Conservation (phyloP, 2,113 vertebrate species). For the Scatophagus argus region DNA sequence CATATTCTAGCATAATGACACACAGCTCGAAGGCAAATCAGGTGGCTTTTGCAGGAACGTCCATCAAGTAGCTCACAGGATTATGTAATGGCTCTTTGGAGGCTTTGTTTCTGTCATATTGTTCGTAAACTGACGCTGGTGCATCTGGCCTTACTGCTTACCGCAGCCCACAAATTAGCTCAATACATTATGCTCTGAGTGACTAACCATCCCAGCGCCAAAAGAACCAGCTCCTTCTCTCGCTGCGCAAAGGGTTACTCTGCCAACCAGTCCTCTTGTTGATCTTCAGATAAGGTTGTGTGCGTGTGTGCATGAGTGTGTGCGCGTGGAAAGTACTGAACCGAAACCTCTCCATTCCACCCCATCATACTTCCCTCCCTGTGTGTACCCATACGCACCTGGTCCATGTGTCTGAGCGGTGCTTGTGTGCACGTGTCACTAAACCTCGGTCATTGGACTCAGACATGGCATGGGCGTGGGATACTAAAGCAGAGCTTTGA, state of each 20-base stretch:
- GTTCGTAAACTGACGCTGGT: slow-evolving; percentile 18
- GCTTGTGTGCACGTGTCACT: slow-evolving; percentile 35
- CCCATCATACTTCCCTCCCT: slow-evolving; percentile 9
- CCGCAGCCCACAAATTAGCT: not conserved
- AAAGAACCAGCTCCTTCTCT: not conserved
- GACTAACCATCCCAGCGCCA: not conserved
- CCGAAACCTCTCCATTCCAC: not conserved
- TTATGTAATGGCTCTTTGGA: slow-evolving; percentile 11
- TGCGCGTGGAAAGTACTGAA: not conserved
- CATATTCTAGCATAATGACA: too few species aligned
- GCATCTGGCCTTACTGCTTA: not conserved
- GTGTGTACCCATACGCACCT: not conserved
- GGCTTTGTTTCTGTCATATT: slow-evolving; percentile 20
- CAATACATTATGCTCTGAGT: not conserved
- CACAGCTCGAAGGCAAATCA: not conserved
- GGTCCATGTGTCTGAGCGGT: slow-evolving; percentile 1
- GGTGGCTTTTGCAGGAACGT: not conserved
- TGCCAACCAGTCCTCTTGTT: too few species aligned
- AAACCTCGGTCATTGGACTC: slow-evolving; percentile 37
- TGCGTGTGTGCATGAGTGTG: slow-evolving; percentile 5
- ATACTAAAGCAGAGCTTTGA: slow-evolving; percentile 21
- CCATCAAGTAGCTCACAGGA: not conserved
- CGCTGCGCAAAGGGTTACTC: too few species aligned
- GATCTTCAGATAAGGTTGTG: slow-evolving; percentile 24
- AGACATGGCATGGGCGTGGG: slow-evolving; percentile 11